Evolutionary conservation across 1,140 invertebrate species (phyloP).

Genomic region (Drosophila jambulina): DNA sequence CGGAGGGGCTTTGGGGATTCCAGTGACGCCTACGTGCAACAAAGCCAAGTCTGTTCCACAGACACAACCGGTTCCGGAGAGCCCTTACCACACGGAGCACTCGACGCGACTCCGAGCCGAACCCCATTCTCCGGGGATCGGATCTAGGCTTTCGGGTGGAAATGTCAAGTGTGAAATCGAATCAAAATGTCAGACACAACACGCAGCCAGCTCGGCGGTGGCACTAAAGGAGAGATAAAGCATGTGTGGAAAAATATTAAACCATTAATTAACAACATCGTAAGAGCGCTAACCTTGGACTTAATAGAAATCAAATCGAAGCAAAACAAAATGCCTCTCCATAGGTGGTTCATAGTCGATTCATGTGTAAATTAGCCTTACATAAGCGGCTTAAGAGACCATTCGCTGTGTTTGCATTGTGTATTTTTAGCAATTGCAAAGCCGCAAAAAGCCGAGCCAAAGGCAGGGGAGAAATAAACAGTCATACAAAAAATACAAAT

Average conservation of each 20-base stretch:
- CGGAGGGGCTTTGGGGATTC: conserved; percentile 16
- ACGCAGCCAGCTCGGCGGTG: conserved; percentile 11
- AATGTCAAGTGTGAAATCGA: conserved; percentile 76
- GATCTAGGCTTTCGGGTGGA: conserved; percentile 38
- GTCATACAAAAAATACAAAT: conserved; percentile 19
- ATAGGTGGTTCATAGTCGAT: conserved; percentile 66
- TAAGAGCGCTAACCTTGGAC: conserved; percentile 75
- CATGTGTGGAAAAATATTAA: conserved; percentile 64
- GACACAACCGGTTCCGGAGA: conserved; percentile 52
- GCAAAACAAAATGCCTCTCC: conserved; percentile 60
- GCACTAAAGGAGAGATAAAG: conserved; percentile 17
- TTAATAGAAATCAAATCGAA: conserved; percentile 81
- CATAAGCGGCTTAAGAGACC: conserved; percentile 72
- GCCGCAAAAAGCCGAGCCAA: conserved; percentile 25
- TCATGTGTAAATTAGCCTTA: conserved; percentile 83
- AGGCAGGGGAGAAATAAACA: conserved; percentile 29
- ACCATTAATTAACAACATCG: conserved; percentile 75
- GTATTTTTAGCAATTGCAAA: conserved; percentile 83
- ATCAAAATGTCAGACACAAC: conserved; percentile 64
- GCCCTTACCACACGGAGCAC: conserved; percentile 43
- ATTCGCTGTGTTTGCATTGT: conserved; percentile 38
- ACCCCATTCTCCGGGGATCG: conserved; percentile 31
- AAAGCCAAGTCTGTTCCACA: conserved; percentile 29
- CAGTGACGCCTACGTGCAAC: conserved; percentile 52
- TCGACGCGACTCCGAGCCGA: conserved; percentile 5